These are phyloP conservation scores for Acleris laterana DNA, from an alignment of 2,888 invertebrate species.

Conservation along the genomic window DNA sequence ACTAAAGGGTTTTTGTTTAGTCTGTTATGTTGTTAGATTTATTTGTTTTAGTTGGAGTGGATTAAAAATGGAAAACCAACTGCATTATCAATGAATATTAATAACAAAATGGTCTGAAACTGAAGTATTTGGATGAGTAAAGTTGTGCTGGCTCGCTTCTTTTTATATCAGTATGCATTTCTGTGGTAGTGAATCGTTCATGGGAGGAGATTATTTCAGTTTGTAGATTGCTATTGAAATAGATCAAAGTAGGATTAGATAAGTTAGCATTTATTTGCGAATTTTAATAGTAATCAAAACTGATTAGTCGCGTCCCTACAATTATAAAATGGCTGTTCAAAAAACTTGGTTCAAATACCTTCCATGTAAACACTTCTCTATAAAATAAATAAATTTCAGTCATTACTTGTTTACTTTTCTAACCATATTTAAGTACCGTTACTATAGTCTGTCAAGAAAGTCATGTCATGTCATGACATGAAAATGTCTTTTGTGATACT, in stretches of 20 bases:
- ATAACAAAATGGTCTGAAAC: slow-evolving; percentile 2
- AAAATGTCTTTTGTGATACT: no score
- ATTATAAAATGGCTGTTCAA: neutral
- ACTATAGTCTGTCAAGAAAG: no score
- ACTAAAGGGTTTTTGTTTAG: slow-evolving; percentile 64
- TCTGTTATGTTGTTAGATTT: slow-evolving; percentile 26
- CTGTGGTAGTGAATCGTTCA: neutral
- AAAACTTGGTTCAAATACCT: neutral
- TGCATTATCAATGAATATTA: slow-evolving; percentile 21
- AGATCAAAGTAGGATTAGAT: no score
- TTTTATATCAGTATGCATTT: slow-evolving; percentile 17
- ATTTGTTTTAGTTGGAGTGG: slow-evolving; percentile 49
- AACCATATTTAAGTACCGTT: no score
- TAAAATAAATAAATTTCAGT: slow-evolving; percentile 75
- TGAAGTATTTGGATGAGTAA: slow-evolving; percentile 18
- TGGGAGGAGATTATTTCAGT: no score
- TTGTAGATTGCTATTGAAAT: no score
- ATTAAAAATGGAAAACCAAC: slow-evolving; percentile 47
- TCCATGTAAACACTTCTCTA: slow-evolving; percentile 46
- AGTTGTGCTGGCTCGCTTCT: slow-evolving; percentile 43
- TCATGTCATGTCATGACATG: no score
- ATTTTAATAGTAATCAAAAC: no score
- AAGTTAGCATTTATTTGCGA: no score
- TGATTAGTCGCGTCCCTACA: neutral
- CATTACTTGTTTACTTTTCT: slow-evolving; percentile 38